Evolutionary conservation across 1,140 invertebrate genomes (phyloP).

Genomic region (Nebria ingens): DNA sequence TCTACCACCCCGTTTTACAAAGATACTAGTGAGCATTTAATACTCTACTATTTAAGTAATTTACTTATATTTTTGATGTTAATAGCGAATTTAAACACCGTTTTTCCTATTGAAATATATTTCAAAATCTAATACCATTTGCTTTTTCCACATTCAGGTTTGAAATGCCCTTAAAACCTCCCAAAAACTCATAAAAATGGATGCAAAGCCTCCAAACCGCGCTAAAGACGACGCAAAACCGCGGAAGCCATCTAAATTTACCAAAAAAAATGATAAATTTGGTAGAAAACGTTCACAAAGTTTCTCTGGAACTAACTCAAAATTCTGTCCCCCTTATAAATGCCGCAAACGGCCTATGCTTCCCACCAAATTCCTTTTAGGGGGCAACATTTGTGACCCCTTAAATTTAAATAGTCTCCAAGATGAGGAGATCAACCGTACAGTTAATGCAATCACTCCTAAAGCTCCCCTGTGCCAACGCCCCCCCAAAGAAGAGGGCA

Average conservation of each 20-base stretch:
- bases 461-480: slow-evolving; percentile 77
- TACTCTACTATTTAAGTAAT: no score
- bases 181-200: slow-evolving; percentile 15
- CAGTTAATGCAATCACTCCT: slow-evolving; percentile 79
- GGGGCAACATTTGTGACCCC: slow-evolving; percentile 91
- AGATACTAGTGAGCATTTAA: no score
- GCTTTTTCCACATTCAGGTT: no score
- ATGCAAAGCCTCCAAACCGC: slow-evolving; percentile 24
- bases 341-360: slow-evolving; percentile 61
- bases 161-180: slow-evolving; percentile 7
- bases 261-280: slow-evolving; percentile 1
- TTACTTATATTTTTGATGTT: no score
- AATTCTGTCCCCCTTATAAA: slow-evolving; percentile 28
- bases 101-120: no score
- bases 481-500: slow-evolving; percentile 69
- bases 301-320: slow-evolving; percentile 32
- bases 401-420: slow-evolving; percentile 87
- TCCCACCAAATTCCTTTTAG: slow-evolving; percentile 87
- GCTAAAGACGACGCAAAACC: neutral
- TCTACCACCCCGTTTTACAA: no score
- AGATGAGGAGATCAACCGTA: slow-evolving; percentile 74
- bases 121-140: no score
- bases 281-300: slow-evolving; percentile 42
- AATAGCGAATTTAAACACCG: no score
- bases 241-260: neutral